phyloP scores from a whole-genome alignment of 2,797 vertebrate species.

The Varecia variegata region DNA sequence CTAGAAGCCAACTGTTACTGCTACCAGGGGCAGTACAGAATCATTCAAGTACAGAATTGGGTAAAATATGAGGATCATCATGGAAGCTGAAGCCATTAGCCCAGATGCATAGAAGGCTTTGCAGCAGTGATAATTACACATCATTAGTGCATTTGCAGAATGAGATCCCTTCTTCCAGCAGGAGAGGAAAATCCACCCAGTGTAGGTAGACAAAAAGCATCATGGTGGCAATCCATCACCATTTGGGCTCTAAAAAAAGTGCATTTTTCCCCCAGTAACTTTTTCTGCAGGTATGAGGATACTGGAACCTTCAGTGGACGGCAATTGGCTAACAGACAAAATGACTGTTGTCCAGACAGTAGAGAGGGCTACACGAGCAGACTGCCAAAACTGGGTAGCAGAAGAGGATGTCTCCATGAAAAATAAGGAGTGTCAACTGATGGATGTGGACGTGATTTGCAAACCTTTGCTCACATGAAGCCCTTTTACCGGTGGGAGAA shows the following conservation, averaged over 20 bases:
- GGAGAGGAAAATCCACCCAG: not conserved
- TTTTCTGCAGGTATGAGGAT: not conserved
- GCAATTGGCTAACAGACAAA: not conserved
- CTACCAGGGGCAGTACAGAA: not conserved
- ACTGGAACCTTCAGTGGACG: not conserved
- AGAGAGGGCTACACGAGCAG: not conserved
- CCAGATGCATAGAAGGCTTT: constrained; percentile 46
- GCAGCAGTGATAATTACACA: constrained; percentile 42
- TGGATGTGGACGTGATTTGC: not conserved
- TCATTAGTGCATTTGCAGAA: not conserved
- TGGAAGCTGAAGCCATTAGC: constrained; percentile 35
- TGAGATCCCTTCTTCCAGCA: not conserved
- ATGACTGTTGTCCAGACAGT: not conserved
- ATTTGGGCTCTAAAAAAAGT: not conserved
- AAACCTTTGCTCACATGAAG: not conserved
- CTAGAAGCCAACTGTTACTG: constrained; percentile 52
- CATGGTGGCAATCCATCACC: not conserved
- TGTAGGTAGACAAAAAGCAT: not conserved
- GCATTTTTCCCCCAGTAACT: not conserved
- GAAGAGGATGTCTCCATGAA: not conserved
- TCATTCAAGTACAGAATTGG: constrained; percentile 41
- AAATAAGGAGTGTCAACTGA: not conserved
- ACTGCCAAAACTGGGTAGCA: not conserved
- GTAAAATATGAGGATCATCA: constrained; percentile 8
- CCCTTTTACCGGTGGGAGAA: not conserved